Percentiles rank a stretch among this genome's conserved stretches.
Conservation (phyloP, 2,888 invertebrate genomes). For the Entomobrya multifasciata region DNA sequence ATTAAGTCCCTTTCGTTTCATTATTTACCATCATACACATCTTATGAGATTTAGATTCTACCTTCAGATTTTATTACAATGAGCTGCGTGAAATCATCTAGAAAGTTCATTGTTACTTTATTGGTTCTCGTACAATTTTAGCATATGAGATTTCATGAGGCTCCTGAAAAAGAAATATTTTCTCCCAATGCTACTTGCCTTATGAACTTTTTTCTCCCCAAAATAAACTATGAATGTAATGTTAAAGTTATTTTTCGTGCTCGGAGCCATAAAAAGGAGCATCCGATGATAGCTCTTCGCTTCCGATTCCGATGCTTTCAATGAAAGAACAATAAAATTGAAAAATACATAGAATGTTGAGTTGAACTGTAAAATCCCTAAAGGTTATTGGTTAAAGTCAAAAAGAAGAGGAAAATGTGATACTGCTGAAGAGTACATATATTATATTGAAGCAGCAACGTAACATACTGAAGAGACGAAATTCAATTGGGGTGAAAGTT, state of each 20-base stretch:
- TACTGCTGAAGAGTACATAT: neutral
- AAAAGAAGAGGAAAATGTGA: constrained; percentile 25
- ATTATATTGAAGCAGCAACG: neutral
- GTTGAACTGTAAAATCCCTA: constrained; percentile 36
- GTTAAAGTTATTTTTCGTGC: neutral
- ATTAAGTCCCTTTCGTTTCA: no score
- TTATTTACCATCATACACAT: no score
- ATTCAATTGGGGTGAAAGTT: constrained; percentile 68
- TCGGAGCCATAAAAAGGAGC: neutral
- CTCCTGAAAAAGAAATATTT: no score
- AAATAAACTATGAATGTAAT: no score
- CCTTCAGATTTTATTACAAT: no score
- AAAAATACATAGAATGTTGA: constrained; percentile 23
- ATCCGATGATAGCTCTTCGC: constrained; percentile 24
- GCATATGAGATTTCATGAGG: no score
- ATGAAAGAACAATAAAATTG: constrained; percentile 51
- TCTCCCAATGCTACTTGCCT: no score
- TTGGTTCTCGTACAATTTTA: no score
- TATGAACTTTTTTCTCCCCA: no score
- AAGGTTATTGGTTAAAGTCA: constrained; percentile 16
- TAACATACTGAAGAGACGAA: constrained; percentile 1
- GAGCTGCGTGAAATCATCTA: no score
- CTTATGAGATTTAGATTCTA: no score
- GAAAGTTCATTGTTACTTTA: no score
- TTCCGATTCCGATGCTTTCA: constrained; percentile 24